Evolutionary conservation across 2,797 vertebrate species (phyloP), one percentile per base, ranked within the genome.

Genomic region (Spinus pinus): DNA sequence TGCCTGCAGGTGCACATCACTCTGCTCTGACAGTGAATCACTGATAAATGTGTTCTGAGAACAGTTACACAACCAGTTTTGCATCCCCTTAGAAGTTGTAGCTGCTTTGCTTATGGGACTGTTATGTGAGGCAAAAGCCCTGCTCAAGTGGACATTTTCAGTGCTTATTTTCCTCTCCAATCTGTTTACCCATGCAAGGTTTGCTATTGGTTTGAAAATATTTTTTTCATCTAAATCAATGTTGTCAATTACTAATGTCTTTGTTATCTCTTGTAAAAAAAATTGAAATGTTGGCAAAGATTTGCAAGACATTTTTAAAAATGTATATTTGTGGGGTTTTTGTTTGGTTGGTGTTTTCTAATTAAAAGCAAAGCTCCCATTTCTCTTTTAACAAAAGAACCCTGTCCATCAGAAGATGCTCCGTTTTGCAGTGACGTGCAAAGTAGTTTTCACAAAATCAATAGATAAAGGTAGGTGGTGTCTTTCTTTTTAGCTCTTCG

Each of bases 61-160:
- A 49, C 78, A 69, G 69, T 88, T 90, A 86, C 69, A 81, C 65
- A 93, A 92, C 88, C 69, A 42, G 90, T 81, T 93, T 79, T 79
- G 62, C 84, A 84, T 50, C 13, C 13, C n/a, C 28, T 24, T 12
- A 54, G 61, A 64, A 78, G 19, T 15, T 78, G 66, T 64, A 80
- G 31, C 67, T 86, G 61, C 60, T 94, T 91, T 90, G 69, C 51
- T 77, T 86, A 47, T 19, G 46, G 42, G n/a, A 93, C 86, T 83
- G 85, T 88, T 93, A 74, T 1, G 12, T 50, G 80, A 80, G 46
- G 46, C 23, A 50, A 78, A 82, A 94, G 33, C 66, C 41, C 21
- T 73, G 19, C 41, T 39, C 24, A 51, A 62, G 9, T 4, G 28
- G 24, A 50, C 16, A 31, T 31, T 30, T 65, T 19, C 10, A 57